These are phyloP conservation scores for Drosophila bunnanda DNA, from an alignment of 2,888 invertebrate species.

Conservation along the genomic window DNA sequence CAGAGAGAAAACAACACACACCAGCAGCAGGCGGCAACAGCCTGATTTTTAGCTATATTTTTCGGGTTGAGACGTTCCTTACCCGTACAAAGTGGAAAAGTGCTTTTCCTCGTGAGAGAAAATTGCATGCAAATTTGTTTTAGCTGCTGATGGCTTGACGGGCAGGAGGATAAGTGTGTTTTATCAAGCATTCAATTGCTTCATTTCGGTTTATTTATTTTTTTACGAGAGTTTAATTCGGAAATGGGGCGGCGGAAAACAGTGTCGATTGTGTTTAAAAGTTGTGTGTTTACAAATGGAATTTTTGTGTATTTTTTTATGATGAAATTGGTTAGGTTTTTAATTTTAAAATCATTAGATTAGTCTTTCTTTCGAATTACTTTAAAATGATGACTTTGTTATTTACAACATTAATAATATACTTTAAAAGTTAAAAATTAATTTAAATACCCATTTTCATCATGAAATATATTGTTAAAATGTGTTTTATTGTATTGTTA, in stretches of 20 bases:
- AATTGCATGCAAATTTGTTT: constrained; percentile 74
- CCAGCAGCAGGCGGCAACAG: constrained; percentile 22
- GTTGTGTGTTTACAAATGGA: not conserved
- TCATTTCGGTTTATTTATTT: constrained; percentile 9
- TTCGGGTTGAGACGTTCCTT: constrained; percentile 27
- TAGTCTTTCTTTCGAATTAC: too few species aligned
- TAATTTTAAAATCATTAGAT: too few species aligned
- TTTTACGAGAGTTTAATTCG: constrained; percentile 3
- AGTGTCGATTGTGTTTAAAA: not conserved
- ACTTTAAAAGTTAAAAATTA: not conserved
- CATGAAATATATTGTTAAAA: not conserved
- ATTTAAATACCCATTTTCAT: not conserved
- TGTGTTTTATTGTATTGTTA: not conserved
- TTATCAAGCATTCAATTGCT: constrained; percentile 20
- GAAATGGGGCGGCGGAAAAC: not conserved
- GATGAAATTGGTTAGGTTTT: not conserved
- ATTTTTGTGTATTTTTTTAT: not conserved
- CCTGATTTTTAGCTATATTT: constrained; percentile 27
- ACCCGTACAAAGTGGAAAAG: constrained; percentile 51
- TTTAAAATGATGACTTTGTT: not conserved
- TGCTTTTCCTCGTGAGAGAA: constrained; percentile 42
- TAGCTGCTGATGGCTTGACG: constrained; percentile 46
- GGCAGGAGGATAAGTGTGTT: constrained; percentile 15
- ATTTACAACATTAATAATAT: not conserved
- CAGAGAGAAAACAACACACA: constrained; percentile 28